A percentile compares a stretch with the other conserved stretches of the same genome.
Conservation (phyloP, 1,140 invertebrate genomes). For the Ceratosolen fusciceps region DNA sequence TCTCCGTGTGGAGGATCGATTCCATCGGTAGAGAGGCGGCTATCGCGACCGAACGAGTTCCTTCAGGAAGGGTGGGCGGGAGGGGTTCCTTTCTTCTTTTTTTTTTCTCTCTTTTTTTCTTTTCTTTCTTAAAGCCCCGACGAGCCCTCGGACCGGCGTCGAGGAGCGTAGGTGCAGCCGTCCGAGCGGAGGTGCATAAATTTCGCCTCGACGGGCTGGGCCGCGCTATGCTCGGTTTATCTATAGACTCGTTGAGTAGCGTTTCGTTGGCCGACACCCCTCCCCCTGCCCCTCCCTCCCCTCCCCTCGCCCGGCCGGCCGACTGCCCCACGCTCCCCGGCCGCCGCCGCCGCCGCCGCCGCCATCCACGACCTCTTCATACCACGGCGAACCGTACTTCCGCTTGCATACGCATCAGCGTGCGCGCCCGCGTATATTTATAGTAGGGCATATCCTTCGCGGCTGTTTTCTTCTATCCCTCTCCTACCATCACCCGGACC, state of each 20-base stretch:
- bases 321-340: too few relatives aligned
- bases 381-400: too few relatives aligned
- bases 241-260: conserved; percentile 19
- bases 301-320: too few relatives aligned
- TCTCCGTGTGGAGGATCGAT: too few relatives aligned
- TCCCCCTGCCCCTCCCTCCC: conserved; percentile 2
- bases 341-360: too few relatives aligned
- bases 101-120: not conserved
- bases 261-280: too few relatives aligned
- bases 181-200: conserved; percentile 6
- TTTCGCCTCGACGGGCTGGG: conserved; percentile 36
- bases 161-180: conserved; percentile 1
- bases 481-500: too few relatives aligned
- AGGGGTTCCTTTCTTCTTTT: not conserved
- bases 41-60: not conserved
- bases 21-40: too few relatives aligned
- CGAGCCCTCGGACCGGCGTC: not conserved
- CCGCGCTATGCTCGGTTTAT: conserved; percentile 27
- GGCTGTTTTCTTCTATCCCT: not conserved
- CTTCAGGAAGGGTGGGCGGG: too few relatives aligned
- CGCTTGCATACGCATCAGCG: conserved; percentile 37
- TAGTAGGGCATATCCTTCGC: not conserved
- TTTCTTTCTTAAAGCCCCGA: not conserved
- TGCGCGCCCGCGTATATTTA: conserved; percentile 22
- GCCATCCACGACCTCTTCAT: too few relatives aligned